Percentiles rank a stretch among this genome's conserved stretches.
Conservation (phyloP, 2,888 invertebrate species). For the Cepaea hortensis region DNA sequence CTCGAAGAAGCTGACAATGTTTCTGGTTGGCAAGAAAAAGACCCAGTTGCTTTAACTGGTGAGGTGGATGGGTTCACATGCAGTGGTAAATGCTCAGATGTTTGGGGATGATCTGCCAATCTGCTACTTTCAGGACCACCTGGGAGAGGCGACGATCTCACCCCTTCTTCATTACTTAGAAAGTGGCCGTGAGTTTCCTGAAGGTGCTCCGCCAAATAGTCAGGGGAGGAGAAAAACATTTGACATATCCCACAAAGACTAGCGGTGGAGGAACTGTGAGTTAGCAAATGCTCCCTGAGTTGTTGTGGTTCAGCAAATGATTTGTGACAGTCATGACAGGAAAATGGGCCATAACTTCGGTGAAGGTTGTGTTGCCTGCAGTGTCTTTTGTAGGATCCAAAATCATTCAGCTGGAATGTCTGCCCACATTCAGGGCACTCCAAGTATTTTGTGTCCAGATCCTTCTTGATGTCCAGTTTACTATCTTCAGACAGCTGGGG, state of each 20-base stretch:
- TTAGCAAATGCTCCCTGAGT: conserved; percentile 56
- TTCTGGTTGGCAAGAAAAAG: background rate
- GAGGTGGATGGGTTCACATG: background rate
- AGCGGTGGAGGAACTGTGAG: conserved; percentile 43
- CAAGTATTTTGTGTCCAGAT: conserved; percentile 60
- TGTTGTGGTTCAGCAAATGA: conserved; percentile 58
- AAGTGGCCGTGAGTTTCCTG: conserved; percentile 45
- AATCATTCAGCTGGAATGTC: conserved; percentile 71
- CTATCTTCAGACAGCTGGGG: background rate
- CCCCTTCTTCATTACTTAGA: background rate
- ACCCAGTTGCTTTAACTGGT: background rate
- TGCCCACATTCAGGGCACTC: conserved; percentile 70
- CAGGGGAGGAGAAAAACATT: conserved; percentile 47
- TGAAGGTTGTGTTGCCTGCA: conserved; percentile 65
- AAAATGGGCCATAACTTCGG: conserved; percentile 54
- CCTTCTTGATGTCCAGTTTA: background rate
- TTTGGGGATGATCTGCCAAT: background rate
- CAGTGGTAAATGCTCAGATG: too few species aligned
- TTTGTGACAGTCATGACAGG: conserved; percentile 61
- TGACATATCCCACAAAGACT: conserved; percentile 54
- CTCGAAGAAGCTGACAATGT: background rate
- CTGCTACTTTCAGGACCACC: background rate
- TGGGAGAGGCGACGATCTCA: too few species aligned
- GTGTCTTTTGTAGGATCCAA: conserved; percentile 71
- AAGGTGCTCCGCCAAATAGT: conserved; percentile 46